Base-by-base conservation (phyloP, 1,140 invertebrate species). In the Aradophagus sp. region DNA sequence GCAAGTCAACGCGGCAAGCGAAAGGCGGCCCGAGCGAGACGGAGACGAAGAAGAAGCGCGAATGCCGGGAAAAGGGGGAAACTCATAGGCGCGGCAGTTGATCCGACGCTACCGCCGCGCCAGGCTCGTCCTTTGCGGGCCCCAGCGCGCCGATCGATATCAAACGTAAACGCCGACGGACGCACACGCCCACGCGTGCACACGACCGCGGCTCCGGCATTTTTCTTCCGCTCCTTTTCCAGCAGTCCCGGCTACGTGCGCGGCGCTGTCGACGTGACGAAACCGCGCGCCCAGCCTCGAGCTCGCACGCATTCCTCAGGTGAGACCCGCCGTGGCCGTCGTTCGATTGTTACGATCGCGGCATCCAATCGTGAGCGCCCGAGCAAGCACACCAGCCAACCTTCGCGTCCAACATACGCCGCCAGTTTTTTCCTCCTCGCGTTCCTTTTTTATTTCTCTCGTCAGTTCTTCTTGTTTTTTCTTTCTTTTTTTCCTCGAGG, bases 71-170 rank as follows among this genome's bases (percentile, higher is more conserved):
- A 75, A 78, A 75, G 56, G 66, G 76, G 75, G 61, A 76, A 73
- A 48, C 71, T 76, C 58, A 59, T 75, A 81, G 79, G 80, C 80
- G 80, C 80, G 80, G 80, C 79, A 82, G 77, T 81, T 82, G 65
- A 80, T 82, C 77, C 73, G 76, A 23, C 20, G 4, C 20, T 5
- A 5, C 20, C 20, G 53, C 66, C 38, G 56, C 58, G 59, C 53
- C 66, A 16, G 14, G 10, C 44, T 38, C 35, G 61, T 48, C 42
- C 42, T 45, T 44, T 26, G 5, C 41, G 26, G 50, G 17, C 38
- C 34, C 16, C 35, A 35, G 35, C 41, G 45, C 41, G 53, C 12
- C 68, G 69, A 73, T 73, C 69, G 52, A 73, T 73, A 73, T 50
- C 26, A 15, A 34, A 36, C 52, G 41, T 42, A 20, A 20, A 42